Percentiles rank a stretch among this genome's conserved stretches.
Conservation (phyloP, 2,113 vertebrate genomes). For the Castor canadensis region DNA sequence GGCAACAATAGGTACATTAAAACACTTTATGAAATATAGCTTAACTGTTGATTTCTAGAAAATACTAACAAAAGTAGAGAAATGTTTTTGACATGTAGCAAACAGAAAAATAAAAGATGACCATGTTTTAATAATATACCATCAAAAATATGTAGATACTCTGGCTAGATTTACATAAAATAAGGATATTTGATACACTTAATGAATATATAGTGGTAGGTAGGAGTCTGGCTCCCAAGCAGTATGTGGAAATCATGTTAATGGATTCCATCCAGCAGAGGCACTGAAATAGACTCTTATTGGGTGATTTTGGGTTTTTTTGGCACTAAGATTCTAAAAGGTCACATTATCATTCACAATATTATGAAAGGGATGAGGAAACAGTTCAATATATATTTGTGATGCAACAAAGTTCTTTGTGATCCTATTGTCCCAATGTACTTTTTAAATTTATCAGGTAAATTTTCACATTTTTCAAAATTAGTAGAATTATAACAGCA, state of each 20-base stretch:
- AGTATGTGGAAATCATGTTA: background rate
- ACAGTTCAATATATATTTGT: background rate
- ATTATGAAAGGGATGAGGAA: background rate
- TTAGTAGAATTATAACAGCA: background rate
- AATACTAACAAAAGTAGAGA: background rate
- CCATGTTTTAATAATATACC: background rate
- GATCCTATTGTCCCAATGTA: background rate
- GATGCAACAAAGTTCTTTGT: background rate
- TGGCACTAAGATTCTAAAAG: background rate
- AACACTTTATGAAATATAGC: background rate
- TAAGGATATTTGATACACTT: background rate
- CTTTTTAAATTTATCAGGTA: background rate
- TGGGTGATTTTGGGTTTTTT: background rate
- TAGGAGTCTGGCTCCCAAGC: background rate
- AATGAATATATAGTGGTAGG: background rate
- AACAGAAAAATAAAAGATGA: background rate
- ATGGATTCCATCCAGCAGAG: background rate
- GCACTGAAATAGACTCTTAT: background rate
- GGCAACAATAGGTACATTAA: background rate
- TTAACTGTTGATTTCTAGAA: background rate
- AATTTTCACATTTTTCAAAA: background rate
- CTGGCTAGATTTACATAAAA: background rate
- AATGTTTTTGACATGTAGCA: background rate
- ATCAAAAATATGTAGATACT: background rate
- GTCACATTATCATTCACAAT: background rate